A percentile compares a stretch with the other conserved stretches of the same genome.
Evolutionary conservation across 1,140 invertebrate species (phyloP).

Genomic region (Bacillus rossius): DNA sequence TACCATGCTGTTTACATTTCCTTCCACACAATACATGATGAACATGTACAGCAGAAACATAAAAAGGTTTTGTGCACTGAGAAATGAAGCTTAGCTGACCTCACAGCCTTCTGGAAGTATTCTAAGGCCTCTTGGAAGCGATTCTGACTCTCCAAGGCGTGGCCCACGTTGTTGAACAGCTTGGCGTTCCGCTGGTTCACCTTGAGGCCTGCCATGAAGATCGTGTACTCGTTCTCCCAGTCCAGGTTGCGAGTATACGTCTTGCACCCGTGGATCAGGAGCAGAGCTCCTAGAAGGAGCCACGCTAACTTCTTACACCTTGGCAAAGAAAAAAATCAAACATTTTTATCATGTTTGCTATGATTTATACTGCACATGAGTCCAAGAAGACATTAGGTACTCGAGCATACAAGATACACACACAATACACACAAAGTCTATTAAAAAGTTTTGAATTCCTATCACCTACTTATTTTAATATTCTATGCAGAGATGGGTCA

Average conservation of each 20-base stretch:
- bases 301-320: conserved; percentile 54
- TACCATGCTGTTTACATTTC: no score
- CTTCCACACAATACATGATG: no score
- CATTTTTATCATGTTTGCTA: neutral
- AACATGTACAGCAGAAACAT: no score
- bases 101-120: conserved; percentile 88
- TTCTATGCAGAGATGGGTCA: no score
- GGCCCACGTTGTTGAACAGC: conserved; percentile 95
- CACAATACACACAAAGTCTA: no score
- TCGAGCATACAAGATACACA: no score
- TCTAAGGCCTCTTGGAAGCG: conserved; percentile 78
- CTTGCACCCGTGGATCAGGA: conserved; percentile 73
- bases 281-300: conserved; percentile 55
- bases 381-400: no score
- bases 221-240: conserved; percentile 88
- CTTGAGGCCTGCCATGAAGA: conserved; percentile 87
- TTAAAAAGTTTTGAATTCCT: no score
- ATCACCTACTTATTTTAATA: no score
- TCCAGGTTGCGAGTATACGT: conserved; percentile 84
- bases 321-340: conserved; percentile 25
- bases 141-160: conserved; percentile 84
- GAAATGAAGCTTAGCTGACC: conserved; percentile 34
- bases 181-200: conserved; percentile 93
- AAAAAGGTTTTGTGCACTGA: neutral
- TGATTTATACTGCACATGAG: no score